A percentile compares a stretch with the other conserved stretches of the same genome.
phyloP scores from a whole-genome alignment of 2,888 invertebrate species.

The Aphidoletes aphidimyza region DNA sequence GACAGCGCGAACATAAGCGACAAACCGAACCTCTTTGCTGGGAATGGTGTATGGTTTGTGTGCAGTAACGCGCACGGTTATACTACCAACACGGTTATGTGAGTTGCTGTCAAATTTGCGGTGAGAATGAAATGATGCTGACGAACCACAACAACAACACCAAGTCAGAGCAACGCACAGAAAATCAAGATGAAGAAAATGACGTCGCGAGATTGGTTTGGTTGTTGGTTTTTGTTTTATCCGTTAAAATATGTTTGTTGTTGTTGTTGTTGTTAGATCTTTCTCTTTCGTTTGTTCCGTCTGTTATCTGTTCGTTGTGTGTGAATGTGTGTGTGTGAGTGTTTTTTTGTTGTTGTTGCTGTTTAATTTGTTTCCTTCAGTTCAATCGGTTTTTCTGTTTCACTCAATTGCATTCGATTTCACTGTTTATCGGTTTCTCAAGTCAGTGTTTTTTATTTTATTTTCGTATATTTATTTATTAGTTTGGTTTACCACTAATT shows the following conservation, averaged over 20 bases:
- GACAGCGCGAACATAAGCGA: conserved; percentile 17
- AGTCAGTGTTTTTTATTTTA: background rate
- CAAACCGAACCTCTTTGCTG: background rate
- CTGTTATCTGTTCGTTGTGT: background rate
- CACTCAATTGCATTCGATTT: conserved; percentile 26
- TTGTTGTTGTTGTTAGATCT: background rate
- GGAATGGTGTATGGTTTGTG: background rate
- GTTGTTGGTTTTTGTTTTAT: background rate
- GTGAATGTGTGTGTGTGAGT: background rate
- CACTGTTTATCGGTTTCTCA: background rate
- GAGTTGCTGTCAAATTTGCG: background rate
- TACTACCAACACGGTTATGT: background rate
- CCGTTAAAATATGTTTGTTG: background rate
- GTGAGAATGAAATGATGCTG: conserved; percentile 20
- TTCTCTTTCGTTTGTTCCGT: background rate
- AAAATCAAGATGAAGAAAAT: conserved; percentile 26
- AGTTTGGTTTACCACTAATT: conserved; percentile 29
- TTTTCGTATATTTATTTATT: background rate
- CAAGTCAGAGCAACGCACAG: background rate
- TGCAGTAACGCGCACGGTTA: background rate
- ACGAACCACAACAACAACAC: background rate
- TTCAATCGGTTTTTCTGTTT: conserved; percentile 9
- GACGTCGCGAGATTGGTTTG: background rate
- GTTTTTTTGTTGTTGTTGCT: background rate
- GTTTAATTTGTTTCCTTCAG: background rate